A percentile compares a stretch with the other conserved stretches of the same genome.
Conservation (phyloP, 92 coral and sea anemone genomes). For the Zoanthus gigantus region DNA sequence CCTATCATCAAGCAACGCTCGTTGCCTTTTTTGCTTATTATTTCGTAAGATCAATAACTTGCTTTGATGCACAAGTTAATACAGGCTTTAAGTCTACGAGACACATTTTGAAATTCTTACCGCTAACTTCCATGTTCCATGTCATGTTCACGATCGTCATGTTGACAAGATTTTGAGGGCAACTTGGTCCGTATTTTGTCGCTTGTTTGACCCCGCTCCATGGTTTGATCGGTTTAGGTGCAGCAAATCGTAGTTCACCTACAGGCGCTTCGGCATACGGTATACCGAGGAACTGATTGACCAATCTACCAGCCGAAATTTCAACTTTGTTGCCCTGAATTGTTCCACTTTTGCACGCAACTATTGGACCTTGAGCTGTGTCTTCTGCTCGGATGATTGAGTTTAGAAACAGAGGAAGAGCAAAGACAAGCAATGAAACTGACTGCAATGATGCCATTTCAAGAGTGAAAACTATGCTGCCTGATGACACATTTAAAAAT, state of each 20-base stretch:
- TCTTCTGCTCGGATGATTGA: neutral
- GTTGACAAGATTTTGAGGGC: conserved; percentile 11
- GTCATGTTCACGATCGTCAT: neutral
- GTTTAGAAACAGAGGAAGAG: neutral
- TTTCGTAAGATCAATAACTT: too few relatives aligned
- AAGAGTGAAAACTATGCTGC: neutral
- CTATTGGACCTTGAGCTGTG: neutral
- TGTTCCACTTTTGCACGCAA: conserved; percentile 2
- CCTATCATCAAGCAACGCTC: too few relatives aligned
- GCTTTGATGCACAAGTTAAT: too few relatives aligned
- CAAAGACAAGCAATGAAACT: neutral
- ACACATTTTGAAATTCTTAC: neutral
- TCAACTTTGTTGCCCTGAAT: conserved; percentile 2
- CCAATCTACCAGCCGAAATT: neutral
- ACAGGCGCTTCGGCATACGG: conserved; percentile 11
- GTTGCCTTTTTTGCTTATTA: too few relatives aligned
- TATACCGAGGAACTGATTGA: conserved; percentile 26
- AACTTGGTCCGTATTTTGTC: conserved; percentile 18
- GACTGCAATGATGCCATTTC: neutral
- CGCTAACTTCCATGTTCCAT: neutral
- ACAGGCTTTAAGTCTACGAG: too few relatives aligned
- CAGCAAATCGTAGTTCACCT: conserved; percentile 18
- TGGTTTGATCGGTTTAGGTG: conserved; percentile 20
- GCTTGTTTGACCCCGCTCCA: conserved; percentile 11
- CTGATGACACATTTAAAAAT: too few relatives aligned